These are phyloP conservation scores for Engraulis encrasicolus DNA, from an alignment of 2,113 vertebrate genomes.

Conservation along the genomic window DNA sequence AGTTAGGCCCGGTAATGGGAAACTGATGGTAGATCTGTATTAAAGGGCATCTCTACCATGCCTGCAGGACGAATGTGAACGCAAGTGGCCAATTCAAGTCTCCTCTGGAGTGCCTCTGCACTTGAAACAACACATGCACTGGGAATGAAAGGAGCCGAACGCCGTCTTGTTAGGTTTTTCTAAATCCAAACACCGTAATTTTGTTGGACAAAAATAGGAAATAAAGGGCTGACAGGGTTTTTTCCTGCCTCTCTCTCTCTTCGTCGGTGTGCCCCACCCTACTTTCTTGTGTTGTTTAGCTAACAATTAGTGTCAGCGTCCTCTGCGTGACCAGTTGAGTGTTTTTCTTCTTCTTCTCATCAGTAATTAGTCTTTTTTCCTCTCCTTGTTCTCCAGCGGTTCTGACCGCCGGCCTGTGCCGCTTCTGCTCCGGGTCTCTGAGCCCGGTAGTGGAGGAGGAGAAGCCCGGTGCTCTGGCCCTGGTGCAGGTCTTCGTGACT, in stretches of 20 bases:
- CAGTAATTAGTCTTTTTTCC: not conserved
- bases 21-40: conserved; percentile 20
- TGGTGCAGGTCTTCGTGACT: conserved; percentile 68
- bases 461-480: conserved; percentile 39
- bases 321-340: not conserved
- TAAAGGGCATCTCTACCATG: not conserved
- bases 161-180: conserved; percentile 14
- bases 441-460: conserved; percentile 51
- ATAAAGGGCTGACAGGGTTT: conserved; percentile 7
- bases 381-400: conserved; percentile 65
- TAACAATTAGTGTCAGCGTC: conserved; percentile 4
- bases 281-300: not conserved
- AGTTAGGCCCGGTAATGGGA: conserved; percentile 14
- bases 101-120: not conserved
- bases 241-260: not conserved
- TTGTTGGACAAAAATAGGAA: conserved; percentile 9
- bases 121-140: conserved; percentile 21
- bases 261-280: not conserved
- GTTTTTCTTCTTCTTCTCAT: not conserved
- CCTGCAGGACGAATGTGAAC: not conserved
- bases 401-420: conserved; percentile 60
- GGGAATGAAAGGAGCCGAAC: not conserved
- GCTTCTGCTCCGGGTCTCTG: conserved; percentile 68
- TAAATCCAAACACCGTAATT: conserved; percentile 16
- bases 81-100: not conserved